Evolutionary conservation across 2,797 vertebrate genomes (phyloP), one percentile per base, ranked within the genome.

Genomic region (Sebastes kiyomatsui): DNA sequence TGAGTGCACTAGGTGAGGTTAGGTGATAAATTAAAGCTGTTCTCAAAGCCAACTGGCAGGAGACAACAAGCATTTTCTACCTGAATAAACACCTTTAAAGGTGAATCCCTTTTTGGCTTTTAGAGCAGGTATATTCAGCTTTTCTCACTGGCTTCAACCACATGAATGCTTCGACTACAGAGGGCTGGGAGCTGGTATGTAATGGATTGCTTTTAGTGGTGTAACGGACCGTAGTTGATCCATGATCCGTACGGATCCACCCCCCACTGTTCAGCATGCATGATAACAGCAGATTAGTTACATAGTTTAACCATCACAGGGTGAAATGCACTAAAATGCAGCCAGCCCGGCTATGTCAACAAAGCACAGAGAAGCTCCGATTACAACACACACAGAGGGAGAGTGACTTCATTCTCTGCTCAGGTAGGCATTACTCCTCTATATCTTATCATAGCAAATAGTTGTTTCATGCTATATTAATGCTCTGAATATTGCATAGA

Each of bases 21-120:
- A 20, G 66, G 5, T 89, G 80, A 89, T 85, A 25, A 80, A 91
- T 80, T 68, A 75, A 71, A 79, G 78, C 69, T 22, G 70, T 27
- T 84, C 71, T 69, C 9, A 55, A 79, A 72, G 79, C 79, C 79
- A 82, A 72, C 77, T 84, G 83, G 70, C 81, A 66, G 56, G 8
- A 75, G 13, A 68, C 32, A 22, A 74, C 25, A 9, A 16, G 20
- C 59, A 18, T 33, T 80, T 68, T 69, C 20, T 65, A 77, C 70
- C 60, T 54, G 49, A 77, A 68, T 54, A 28, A 49, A 67, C 64
- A 12, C 38, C 5, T 69, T 71, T 18, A 27, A 62, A 59, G 67
- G 27, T 10, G 30, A 58, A 42, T 70, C 49, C 49, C 12, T 33
- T 46, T 9, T 20, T 6, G 6, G 55, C 38, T 64, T 68, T 56